Evolutionary conservation across 2,113 vertebrate genomes (phyloP), one percentile per base, ranked within the genome.

Genomic region (Chloroceryle aenea): DNA sequence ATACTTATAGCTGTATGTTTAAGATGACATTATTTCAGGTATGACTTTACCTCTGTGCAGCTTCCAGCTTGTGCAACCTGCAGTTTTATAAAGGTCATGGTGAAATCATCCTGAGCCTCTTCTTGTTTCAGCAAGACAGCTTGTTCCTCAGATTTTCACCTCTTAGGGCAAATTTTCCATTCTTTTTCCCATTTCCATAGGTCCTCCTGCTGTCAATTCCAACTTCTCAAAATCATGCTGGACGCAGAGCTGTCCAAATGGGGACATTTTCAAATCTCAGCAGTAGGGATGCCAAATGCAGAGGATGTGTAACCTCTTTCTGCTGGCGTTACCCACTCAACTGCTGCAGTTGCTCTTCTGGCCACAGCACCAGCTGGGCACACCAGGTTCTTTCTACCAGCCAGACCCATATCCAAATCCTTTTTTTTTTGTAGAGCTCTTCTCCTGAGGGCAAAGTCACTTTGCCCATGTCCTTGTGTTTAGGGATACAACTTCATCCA

Each of bases 331-430:
- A 58, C 58, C 38, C 29, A n/a, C 8, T 43, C 58, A 56, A 0
- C 27, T 27, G 42, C 68, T 87, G 40, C 30, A 6, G 56, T 61
- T 68, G 45, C 43, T 69, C 9, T 67, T 23, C 64, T 78, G 25
- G 27, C 15, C 0, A 0, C 0, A 1, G 42, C 58, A 36, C 14
- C 0, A 0, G 3, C 47, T 58, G 47, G 53, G 53, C 21, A 42
- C 50, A 55, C 16, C 32, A 38, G 79, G 12, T 2, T 1, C 19
- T 68, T 58, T 22, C 4, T 67, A 25, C 34, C 43, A 80, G 23
- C 15, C 66, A 73, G 16, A 56, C 12, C 42, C 47, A 10, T 8
- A 50, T 2, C 56, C 30, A 75, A 52, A 43, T 4, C 17, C 8
- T 45, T 12, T 19, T 30, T 55, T 36, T 55, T 36, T 34, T 0